Percentiles rank a stretch among this genome's conserved stretches.
These are phyloP conservation scores for Lepidostoma basale DNA, from an alignment of 1,140 invertebrate species.

Conservation along the genomic window DNA sequence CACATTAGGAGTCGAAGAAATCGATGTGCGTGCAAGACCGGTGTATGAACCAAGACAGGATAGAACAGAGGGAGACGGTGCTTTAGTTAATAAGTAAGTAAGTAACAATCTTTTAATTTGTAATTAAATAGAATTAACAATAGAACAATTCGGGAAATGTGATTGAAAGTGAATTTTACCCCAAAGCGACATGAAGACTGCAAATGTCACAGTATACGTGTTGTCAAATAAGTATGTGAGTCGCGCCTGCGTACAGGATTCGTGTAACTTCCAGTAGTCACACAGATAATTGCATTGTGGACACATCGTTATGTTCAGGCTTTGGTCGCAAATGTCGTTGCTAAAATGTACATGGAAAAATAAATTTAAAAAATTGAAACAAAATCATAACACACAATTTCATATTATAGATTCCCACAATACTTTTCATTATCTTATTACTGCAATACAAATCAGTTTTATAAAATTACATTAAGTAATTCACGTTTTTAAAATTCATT, in stretches of 20 bases:
- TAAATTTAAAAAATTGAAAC: background rate
- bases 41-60: too few relatives aligned
- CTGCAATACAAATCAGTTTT: background rate
- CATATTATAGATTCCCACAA: background rate
- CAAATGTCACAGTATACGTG: slow-evolving; percentile 89
- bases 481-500: too few relatives aligned
- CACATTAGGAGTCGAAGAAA: too few relatives aligned
- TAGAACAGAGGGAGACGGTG: too few relatives aligned
- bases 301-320: slow-evolving; percentile 75
- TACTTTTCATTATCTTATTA: background rate
- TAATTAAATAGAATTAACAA: slow-evolving; percentile 3
- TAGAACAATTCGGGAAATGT: background rate
- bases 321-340: slow-evolving; percentile 66
- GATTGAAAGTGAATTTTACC: slow-evolving; percentile 72
- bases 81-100: too few relatives aligned
- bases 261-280: slow-evolving; percentile 83
- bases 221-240: slow-evolving; percentile 96
- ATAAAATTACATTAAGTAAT: background rate
- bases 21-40: too few relatives aligned
- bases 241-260: slow-evolving; percentile 85
- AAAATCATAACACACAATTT: background rate
- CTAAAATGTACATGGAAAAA: too few relatives aligned
- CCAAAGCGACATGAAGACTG: slow-evolving; percentile 97
- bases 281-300: slow-evolving; percentile 85
- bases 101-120: background rate